Conservation (phyloP, 1,140 invertebrate species). For the Drosophila tsacasi region DNA sequence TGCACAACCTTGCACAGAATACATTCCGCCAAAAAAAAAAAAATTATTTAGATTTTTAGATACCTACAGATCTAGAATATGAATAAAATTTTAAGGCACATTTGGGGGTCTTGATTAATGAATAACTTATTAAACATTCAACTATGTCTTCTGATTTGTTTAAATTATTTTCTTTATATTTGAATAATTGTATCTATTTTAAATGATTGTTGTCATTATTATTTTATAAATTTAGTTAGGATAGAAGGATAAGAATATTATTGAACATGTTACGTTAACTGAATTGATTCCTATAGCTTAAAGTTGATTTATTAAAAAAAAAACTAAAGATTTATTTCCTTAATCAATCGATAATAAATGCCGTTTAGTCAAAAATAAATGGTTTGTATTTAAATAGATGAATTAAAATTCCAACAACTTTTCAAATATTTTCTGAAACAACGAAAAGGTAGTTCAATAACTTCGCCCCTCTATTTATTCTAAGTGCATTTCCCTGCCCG, state of each 20-base stretch:
- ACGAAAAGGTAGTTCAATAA: neutral
- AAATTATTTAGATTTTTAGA: neutral
- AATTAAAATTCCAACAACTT: too few relatives aligned
- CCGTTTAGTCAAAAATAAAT: neutral
- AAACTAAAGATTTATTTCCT: neutral
- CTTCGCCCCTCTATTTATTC: neutral
- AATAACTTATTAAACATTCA: too few relatives aligned
- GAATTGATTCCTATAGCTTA: neutral
- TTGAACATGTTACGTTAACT: too few relatives aligned
- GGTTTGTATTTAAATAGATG: too few relatives aligned
- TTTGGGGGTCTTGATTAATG: neutral
- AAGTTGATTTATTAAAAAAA: too few relatives aligned
- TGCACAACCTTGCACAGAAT: neutral
- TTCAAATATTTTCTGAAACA: too few relatives aligned
- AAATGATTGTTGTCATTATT: neutral
- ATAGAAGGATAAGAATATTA: too few relatives aligned
- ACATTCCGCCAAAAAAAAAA: neutral
- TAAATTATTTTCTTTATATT: too few relatives aligned
- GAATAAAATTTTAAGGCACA: neutral
- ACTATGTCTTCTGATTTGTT: too few relatives aligned
- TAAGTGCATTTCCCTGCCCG: conserved; percentile 9
- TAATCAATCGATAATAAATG: neutral
- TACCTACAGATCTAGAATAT: neutral
- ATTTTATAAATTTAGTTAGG: too few relatives aligned
- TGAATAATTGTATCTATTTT: neutral